These are phyloP conservation scores for Incurvaria masculella DNA, from an alignment of 2,888 invertebrate genomes.

Conservation along the genomic window DNA sequence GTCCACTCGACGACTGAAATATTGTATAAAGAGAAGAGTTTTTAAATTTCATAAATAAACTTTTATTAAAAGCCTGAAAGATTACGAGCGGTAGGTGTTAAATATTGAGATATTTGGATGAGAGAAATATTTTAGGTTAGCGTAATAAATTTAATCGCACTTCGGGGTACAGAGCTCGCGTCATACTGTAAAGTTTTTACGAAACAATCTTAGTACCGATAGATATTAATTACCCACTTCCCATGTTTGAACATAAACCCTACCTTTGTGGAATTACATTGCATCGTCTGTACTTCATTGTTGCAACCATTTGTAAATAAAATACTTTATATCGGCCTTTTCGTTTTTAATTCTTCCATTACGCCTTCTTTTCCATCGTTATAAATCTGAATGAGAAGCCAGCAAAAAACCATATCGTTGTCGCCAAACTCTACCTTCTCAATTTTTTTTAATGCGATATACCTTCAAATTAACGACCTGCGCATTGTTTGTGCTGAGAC, in stretches of 20 bases:
- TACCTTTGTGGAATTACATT: slow-evolving; percentile 56
- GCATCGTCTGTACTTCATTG: slow-evolving; percentile 57
- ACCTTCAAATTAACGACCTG: no score
- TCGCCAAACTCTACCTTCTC: no score
- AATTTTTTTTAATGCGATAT: no score
- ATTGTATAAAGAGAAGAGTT: slow-evolving; percentile 6
- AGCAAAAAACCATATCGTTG: no score
- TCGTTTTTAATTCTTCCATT: slow-evolving; percentile 10
- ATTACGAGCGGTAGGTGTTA: neutral
- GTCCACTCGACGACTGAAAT: slow-evolving; percentile 5
- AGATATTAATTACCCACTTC: slow-evolving; percentile 55
- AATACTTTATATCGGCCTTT: slow-evolving; percentile 46
- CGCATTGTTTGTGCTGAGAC: no score
- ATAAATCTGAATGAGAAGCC: no score
- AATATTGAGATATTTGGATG: slow-evolving; percentile 2
- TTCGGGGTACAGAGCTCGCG: slow-evolving; percentile 25
- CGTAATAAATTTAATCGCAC: slow-evolving; percentile 15
- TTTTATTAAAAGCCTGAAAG: neutral
- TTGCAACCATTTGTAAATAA: slow-evolving; percentile 62
- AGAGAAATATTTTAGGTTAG: slow-evolving; percentile 14
- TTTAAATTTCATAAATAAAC: neutral
- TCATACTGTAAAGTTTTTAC: slow-evolving; percentile 42
- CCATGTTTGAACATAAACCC: slow-evolving; percentile 50
- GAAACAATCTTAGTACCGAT: slow-evolving; percentile 50
- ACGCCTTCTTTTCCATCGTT: no score